Evolutionary conservation across 2,888 invertebrate genomes (phyloP), one percentile per base, ranked within the genome.

Genomic region (Corythucha ciliata): DNA sequence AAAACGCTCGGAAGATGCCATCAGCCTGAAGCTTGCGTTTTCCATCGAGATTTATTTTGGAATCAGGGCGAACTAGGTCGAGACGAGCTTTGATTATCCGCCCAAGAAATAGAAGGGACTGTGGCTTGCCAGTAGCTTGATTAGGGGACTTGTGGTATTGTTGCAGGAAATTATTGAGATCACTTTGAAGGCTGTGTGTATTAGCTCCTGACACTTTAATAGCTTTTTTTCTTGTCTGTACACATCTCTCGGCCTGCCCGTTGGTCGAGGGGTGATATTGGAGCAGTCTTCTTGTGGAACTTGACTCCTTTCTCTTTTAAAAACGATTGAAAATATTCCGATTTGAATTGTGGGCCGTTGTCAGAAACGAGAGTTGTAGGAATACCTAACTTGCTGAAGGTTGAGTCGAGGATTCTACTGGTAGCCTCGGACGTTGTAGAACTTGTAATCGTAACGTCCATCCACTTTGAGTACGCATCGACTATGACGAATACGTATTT

Each of bases 211-310:
- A 41, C 12, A 20, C 37, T 14, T 42, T 16, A 14, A 50, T 32
- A n/a, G 42, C 40, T 27, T 7, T 52, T 39, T 55, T 55, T 8
- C 52, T 25, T 10, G 47, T 46, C 29, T 53, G 53, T 5, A 47
- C 47, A 25, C 24, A 45, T 4, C 39, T 29, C 32, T 53, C 46
- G 20, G 50, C 46, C 36, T 53, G 48, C 14, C 46, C 52, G 22
- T 55, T 55, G n/a, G 55, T 41, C 16, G 21, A 24, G 10, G 52
- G 55, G 25, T 55, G 55, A 27, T 52, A 47, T 5, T n/a, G 47
- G 51, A 18, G 54, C 51, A 18, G 51, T 47, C 7, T 12, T 40
- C 24, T 45, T 42, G 25, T 51, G 51, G n/a, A 51, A 29, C 10
- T 26, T 4, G 18, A 55, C 52, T 12, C 52, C 36, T 22, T 21